Evolutionary conservation across 37 sponge, comb jelly and placozoan genomes (phyloP), one percentile per base, ranked within the genome.

Genomic region (Tethya wilhelma): DNA sequence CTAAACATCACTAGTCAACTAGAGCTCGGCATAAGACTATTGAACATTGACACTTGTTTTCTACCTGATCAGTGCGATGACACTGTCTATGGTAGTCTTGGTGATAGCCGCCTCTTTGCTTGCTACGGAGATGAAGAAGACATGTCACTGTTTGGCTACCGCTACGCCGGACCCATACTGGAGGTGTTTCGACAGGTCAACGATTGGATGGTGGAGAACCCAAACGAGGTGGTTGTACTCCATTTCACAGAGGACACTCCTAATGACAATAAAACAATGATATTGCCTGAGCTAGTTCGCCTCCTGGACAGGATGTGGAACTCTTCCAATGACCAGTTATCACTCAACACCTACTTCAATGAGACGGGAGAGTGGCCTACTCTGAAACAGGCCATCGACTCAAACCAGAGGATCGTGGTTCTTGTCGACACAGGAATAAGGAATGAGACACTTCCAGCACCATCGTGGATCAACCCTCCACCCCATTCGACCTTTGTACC

Each of bases 341-440:
- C 19, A 39, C 59, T 75, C 59, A 84, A 39, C 43, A 22, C 75
- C 2, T 34, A 37, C 38, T 75, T 32, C 32, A 46, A 75, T 4
- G 1, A 49, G 11, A 63, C 38, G 1, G 75, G 60, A 58, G 41
- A 58, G 6, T 84, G 84, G 84, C 84, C 84, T 38, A 84, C 84
- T 19, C 36, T 84, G 59, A n/a, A 4, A 12, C 60, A 67, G 40
- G 84, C 84, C 0, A 75, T 74, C 30, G 43, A 67, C 4, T 28
- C 22, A 5, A 74, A 74, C 36, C 11, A 55, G 25, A 43, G 84
- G 17, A 41, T 84, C 0, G 74, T 84, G 67, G 69, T 84, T 39
- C 56, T 84, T 37, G 8, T 84, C 11, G 67, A 64, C 45, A 11
- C 53, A 5, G 39, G 7, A 1, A 26, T 75, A 1, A 57, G 22